A percentile compares a stretch with the other conserved stretches of the same genome.
These are phyloP conservation scores for Monopis laevigella DNA, from an alignment of 2,888 invertebrate species.

Conservation along the genomic window DNA sequence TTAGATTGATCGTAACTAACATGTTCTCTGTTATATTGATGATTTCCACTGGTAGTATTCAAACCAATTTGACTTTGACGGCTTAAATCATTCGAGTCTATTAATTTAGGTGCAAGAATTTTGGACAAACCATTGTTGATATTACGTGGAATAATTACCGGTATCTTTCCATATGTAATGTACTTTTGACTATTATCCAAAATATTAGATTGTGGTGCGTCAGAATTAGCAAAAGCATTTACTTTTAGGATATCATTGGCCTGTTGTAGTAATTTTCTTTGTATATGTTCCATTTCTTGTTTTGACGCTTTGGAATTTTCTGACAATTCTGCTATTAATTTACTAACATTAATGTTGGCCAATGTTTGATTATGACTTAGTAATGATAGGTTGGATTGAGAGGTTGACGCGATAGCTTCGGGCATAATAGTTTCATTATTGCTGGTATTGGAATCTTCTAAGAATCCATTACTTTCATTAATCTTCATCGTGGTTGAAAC, in stretches of 20 bases:
- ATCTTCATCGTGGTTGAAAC: constrained; percentile 2
- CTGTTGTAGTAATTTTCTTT: constrained; percentile 49
- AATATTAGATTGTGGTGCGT: constrained; percentile 35
- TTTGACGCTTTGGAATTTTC: constrained; percentile 53
- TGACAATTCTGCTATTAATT: constrained; percentile 53
- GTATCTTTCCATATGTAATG: constrained; percentile 44
- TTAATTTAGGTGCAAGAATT: constrained; percentile 16
- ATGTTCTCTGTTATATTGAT: background rate
- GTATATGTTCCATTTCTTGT: constrained; percentile 55
- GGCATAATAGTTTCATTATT: constrained; percentile 12
- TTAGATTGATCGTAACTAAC: background rate
- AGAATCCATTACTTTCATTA: constrained; percentile 16
- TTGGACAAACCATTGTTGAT: constrained; percentile 19
- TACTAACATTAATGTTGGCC: constrained; percentile 49
- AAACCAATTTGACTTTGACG: constrained; percentile 19
- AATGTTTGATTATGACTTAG: constrained; percentile 26
- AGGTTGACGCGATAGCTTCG: constrained; percentile 18
- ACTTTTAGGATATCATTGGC: constrained; percentile 61
- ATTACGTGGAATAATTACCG: constrained; percentile 35
- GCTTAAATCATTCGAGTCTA: constrained; percentile 24
- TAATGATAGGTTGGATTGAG: constrained; percentile 17
- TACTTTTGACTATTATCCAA: constrained; percentile 46
- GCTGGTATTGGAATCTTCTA: constrained; percentile 18
- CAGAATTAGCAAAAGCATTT: constrained; percentile 44
- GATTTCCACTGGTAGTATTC: background rate